Conservation (phyloP, 2,888 invertebrate genomes). For the Cybosia mesomella region DNA sequence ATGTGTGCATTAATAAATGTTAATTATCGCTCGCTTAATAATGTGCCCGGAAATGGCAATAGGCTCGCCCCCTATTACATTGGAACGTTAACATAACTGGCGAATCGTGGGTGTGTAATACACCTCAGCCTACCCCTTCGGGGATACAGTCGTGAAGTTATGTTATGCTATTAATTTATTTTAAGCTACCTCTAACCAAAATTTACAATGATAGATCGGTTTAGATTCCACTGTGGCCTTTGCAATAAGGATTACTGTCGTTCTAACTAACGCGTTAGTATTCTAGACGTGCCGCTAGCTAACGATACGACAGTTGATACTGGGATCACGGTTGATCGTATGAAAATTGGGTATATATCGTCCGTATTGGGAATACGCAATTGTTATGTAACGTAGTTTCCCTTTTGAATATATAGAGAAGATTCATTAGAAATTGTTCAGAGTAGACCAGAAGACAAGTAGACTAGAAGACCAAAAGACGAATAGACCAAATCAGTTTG, state of each 20-base stretch:
- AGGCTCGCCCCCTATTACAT: too few species aligned
- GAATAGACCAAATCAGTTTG: background rate
- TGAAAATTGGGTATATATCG: constrained; percentile 17
- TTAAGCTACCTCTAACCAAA: constrained; percentile 9
- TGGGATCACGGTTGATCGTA: constrained; percentile 24
- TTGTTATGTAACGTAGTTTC: constrained; percentile 1
- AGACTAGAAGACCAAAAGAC: background rate
- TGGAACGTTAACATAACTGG: too few species aligned
- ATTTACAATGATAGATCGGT: constrained; percentile 8
- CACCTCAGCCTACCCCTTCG: too few species aligned
- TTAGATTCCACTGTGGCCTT: constrained; percentile 4
- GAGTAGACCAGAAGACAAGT: background rate
- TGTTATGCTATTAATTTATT: background rate
- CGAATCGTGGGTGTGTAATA: too few species aligned
- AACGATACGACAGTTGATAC: constrained; percentile 19
- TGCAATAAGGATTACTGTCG: constrained; percentile 7
- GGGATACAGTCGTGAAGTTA: too few species aligned
- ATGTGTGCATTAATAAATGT: too few species aligned
- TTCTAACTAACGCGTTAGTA: constrained; percentile 10
- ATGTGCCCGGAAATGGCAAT: too few species aligned
- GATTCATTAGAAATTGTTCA: background rate
- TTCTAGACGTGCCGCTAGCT: constrained; percentile 20
- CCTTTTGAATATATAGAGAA: background rate
- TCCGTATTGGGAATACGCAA: background rate
- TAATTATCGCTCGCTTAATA: too few species aligned